phyloP scores from a whole-genome alignment of 1,140 invertebrate species.

The Cotesia vestalis region DNA sequence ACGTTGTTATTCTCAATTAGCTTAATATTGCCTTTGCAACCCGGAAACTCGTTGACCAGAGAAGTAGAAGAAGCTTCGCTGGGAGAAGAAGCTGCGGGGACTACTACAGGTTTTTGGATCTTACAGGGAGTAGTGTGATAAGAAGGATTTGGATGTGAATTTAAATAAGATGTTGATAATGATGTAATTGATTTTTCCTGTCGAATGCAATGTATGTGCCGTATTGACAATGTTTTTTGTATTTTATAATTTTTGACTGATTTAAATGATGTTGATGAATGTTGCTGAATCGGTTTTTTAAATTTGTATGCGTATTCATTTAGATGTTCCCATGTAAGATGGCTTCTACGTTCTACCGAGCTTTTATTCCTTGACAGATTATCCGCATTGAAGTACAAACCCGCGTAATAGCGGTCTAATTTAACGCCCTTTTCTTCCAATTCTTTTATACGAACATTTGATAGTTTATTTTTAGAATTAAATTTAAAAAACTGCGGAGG shows the following conservation, averaged over 20 bases:
- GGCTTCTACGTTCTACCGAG: slow-evolving; percentile 14
- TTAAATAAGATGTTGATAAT: slow-evolving; percentile 19
- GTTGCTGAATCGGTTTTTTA: slow-evolving; percentile 30
- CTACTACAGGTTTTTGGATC: slow-evolving; percentile 39
- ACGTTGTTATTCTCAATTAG: slow-evolving; percentile 46
- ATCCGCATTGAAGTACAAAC: slow-evolving; percentile 26
- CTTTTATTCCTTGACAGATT: slow-evolving; percentile 30
- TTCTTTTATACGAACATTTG: background rate
- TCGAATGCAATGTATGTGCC: slow-evolving; percentile 57
- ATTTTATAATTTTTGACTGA: slow-evolving; percentile 36
- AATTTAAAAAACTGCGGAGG: slow-evolving; percentile 36
- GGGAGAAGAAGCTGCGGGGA: slow-evolving; percentile 50
- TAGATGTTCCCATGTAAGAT: slow-evolving; percentile 30
- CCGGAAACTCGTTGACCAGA: slow-evolving; percentile 47
- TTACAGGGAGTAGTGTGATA: slow-evolving; percentile 16
- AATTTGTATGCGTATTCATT: slow-evolving; percentile 30
- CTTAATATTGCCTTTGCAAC: slow-evolving; percentile 45
- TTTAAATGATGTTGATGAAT: slow-evolving; percentile 37
- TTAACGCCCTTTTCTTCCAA: slow-evolving; percentile 14
- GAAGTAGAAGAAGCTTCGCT: slow-evolving; percentile 44
- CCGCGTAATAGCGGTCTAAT: slow-evolving; percentile 24
- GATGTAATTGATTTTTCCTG: slow-evolving; percentile 46
- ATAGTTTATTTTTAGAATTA: background rate
- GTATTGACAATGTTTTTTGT: slow-evolving; percentile 52
- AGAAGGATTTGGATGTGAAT: slow-evolving; percentile 15